Conservation (phyloP, 2,888 invertebrate species). For the Mayetiola destructor region DNA sequence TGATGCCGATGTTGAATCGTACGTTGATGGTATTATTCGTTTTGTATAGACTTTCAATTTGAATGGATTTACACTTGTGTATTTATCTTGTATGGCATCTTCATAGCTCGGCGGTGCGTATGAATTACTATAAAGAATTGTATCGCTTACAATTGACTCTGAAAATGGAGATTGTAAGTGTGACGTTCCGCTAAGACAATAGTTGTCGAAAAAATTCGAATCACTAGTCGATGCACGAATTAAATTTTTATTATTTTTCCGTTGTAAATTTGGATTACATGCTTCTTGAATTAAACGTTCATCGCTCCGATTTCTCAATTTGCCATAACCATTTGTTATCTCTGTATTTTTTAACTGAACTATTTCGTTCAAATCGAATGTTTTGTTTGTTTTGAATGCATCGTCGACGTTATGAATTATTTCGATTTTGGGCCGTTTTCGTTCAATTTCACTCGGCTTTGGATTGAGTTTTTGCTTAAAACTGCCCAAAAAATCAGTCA, state of each 20-base stretch:
- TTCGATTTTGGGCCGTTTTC: constrained; percentile 21
- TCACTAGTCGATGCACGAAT: constrained; percentile 4
- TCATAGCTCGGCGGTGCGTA: not conserved
- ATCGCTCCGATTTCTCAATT: constrained; percentile 22
- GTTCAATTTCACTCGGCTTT: not conserved
- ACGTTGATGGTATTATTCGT: not conserved
- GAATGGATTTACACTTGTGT: not conserved
- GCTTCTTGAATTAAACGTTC: constrained; percentile 8
- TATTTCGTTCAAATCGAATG: constrained; percentile 31
- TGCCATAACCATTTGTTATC: constrained; percentile 29
- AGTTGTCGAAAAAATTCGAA: constrained; percentile 9
- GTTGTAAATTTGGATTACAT: not conserved
- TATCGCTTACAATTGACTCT: constrained; percentile 2
- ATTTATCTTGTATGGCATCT: constrained; percentile 3
- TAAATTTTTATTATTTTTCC: no score
- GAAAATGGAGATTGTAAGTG: not conserved
- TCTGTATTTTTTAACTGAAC: constrained; percentile 23
- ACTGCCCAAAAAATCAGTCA: constrained; percentile 6
- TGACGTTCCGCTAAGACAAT: not conserved
- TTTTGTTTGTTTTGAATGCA: constrained; percentile 31
- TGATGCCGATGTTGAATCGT: constrained; percentile 7
- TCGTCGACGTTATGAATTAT: constrained; percentile 32
- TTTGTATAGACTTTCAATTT: not conserved
- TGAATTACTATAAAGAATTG: not conserved
- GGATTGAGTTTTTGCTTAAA: not conserved